Evolutionary conservation across 2,113 vertebrate species (phyloP).

Genomic region (Merops nubicus): DNA sequence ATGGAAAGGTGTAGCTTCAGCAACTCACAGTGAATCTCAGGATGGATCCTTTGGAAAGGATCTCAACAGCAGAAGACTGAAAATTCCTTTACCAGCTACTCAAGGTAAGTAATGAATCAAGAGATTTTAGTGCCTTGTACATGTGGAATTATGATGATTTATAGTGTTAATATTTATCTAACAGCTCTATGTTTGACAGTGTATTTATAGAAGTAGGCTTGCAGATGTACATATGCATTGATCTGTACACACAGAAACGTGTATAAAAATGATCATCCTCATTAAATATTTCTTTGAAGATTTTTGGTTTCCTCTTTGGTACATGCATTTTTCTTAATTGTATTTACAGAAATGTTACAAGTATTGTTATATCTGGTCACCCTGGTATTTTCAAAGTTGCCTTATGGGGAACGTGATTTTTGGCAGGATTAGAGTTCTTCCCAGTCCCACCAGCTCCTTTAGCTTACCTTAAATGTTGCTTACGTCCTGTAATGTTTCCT

Average conservation of each 20-base stretch:
- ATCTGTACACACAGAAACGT: neutral
- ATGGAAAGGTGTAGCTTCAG: neutral
- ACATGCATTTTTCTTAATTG: neutral
- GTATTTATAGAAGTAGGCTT: neutral
- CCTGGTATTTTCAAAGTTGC: neutral
- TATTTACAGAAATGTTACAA: neutral
- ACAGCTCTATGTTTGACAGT: neutral
- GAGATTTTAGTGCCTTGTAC: neutral
- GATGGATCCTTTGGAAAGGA: neutral
- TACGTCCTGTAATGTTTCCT: neutral
- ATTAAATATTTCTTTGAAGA: neutral
- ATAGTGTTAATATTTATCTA: neutral
- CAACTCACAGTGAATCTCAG: neutral
- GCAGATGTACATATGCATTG: neutral
- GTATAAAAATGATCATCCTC: neutral
- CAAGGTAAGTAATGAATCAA: neutral
- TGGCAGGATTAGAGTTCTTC: neutral
- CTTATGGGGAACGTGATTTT: neutral
- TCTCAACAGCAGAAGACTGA: neutral
- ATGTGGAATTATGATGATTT: neutral
- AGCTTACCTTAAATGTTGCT: neutral
- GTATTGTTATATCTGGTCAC: neutral
- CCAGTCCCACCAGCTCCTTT: neutral
- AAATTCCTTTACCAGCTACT: neutral
- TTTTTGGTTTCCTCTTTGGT: neutral